Conservation (phyloP, 2,113 vertebrate genomes). For the Antechinus flavipes region DNA sequence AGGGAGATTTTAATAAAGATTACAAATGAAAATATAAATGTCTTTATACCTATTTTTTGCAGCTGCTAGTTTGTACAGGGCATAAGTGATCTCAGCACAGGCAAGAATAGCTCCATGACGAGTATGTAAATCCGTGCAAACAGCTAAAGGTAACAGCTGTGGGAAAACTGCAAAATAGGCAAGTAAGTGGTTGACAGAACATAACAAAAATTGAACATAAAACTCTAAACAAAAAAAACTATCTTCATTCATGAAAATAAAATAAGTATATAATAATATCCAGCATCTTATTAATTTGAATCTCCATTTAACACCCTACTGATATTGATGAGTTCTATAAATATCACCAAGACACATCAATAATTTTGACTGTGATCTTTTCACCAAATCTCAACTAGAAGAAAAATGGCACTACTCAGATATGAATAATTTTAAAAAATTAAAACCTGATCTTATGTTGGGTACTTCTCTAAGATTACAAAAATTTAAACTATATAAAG, state of each 20-base stretch:
- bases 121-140: slow-evolving; percentile 90
- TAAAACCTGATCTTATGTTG: not conserved
- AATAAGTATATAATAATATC: not conserved
- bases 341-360: not conserved
- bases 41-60: slow-evolving; percentile 88
- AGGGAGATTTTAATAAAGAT: slow-evolving; percentile 31
- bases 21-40: not conserved
- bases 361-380: not conserved
- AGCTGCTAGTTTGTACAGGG: slow-evolving; percentile 88
- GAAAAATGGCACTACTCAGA: not conserved
- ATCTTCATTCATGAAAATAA: not conserved
- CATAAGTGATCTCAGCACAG: slow-evolving; percentile 93
- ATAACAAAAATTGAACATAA: not conserved
- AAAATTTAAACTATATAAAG: not conserved
- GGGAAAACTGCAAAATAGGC: slow-evolving; percentile 89
- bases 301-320: not conserved
- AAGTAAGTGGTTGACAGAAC: not conserved
- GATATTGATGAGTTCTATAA: not conserved
- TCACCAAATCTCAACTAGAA: not conserved
- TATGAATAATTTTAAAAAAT: not conserved
- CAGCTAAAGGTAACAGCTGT: slow-evolving; percentile 88
- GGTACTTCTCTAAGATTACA: not conserved
- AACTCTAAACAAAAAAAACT: not conserved
- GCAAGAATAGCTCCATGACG: slow-evolving; percentile 96
- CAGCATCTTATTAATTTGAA: not conserved